phyloP scores from a whole-genome alignment of 1,140 invertebrate species.

The Drosophila bifasciata region DNA sequence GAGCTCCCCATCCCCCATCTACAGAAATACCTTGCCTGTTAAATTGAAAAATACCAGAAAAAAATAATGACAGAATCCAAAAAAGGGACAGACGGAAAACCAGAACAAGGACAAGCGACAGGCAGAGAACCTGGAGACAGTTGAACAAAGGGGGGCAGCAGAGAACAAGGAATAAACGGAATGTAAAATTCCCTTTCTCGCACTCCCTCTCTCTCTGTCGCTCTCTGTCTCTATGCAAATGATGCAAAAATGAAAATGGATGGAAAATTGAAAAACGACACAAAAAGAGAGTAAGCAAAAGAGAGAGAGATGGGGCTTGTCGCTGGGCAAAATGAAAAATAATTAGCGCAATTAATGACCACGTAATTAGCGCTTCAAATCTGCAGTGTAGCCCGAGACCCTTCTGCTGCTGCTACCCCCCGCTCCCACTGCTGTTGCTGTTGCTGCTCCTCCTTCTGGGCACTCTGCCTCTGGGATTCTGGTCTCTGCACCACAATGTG shows the following conservation, averaged over 20 bases:
- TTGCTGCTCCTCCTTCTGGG: not conserved
- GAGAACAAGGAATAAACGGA: constrained; percentile 30
- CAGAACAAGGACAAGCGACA: constrained; percentile 14
- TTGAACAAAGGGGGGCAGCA: no score
- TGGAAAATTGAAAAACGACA: constrained; percentile 60
- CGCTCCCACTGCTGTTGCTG: not conserved
- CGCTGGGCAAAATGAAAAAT: constrained; percentile 74
- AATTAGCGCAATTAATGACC: constrained; percentile 83
- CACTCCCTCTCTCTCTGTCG: no score
- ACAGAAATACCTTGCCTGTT: constrained; percentile 25
- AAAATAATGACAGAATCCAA: not conserved
- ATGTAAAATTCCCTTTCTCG: constrained; percentile 14
- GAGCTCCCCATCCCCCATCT: not conserved
- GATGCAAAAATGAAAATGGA: constrained; percentile 72
- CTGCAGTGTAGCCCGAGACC: constrained; percentile 26
- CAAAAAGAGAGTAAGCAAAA: not conserved
- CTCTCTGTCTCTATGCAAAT: constrained; percentile 55
- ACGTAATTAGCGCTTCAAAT: constrained; percentile 81
- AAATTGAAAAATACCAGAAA: constrained; percentile 42
- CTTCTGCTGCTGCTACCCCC: not conserved
- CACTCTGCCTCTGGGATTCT: not conserved
- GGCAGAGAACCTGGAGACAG: constrained; percentile 18
- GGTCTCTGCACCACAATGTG: constrained; percentile 52
- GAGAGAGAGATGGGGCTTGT: not conserved
- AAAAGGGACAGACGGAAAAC: constrained; percentile 20